These are phyloP conservation scores for Muscicapa adusta DNA, from an alignment of 2,113 vertebrate species.

Conservation along the genomic window DNA sequence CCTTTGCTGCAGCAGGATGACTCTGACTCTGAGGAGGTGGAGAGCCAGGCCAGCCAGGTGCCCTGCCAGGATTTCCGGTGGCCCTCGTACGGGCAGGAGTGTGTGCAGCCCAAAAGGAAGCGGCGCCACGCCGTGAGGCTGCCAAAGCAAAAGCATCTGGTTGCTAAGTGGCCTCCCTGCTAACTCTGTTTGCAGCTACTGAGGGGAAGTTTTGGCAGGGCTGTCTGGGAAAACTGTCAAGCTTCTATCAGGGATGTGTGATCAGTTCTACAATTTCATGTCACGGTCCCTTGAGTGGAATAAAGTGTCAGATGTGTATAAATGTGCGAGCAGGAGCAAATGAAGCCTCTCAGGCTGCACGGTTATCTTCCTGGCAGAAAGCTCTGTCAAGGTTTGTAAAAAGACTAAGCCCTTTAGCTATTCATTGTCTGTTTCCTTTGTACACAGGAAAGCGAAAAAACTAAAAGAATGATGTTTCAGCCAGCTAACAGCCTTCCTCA, in stretches of 20 bases:
- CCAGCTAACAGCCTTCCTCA: slow-evolving; percentile 71
- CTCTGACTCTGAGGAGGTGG: slow-evolving; percentile 88
- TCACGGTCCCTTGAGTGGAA: not conserved
- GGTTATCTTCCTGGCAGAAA: not conserved
- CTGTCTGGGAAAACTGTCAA: not conserved
- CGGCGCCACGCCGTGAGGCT: slow-evolving; percentile 83
- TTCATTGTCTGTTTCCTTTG: slow-evolving; percentile 26
- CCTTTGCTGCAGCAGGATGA: slow-evolving; percentile 77
- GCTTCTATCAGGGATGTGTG: not conserved
- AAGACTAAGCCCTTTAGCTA: not conserved
- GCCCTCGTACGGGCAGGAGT: slow-evolving; percentile 82
- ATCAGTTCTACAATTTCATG: not conserved
- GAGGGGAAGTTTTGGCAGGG: not conserved
- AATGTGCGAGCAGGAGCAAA: not conserved
- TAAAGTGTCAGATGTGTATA: not conserved
- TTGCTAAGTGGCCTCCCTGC: slow-evolving; percentile 48
- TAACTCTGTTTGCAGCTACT: slow-evolving; percentile 7
- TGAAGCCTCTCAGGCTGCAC: not conserved
- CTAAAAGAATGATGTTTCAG: slow-evolving; percentile 67
- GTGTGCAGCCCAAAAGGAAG: slow-evolving; percentile 88
- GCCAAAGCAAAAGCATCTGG: slow-evolving; percentile 45
- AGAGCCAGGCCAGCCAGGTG: slow-evolving; percentile 72
- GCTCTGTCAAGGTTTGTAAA: not conserved
- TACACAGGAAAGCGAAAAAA: slow-evolving; percentile 70
- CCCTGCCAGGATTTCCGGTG: slow-evolving; percentile 79